phyloP scores from a whole-genome alignment of 2,797 vertebrate genomes.

The Microtus agrestis region DNA sequence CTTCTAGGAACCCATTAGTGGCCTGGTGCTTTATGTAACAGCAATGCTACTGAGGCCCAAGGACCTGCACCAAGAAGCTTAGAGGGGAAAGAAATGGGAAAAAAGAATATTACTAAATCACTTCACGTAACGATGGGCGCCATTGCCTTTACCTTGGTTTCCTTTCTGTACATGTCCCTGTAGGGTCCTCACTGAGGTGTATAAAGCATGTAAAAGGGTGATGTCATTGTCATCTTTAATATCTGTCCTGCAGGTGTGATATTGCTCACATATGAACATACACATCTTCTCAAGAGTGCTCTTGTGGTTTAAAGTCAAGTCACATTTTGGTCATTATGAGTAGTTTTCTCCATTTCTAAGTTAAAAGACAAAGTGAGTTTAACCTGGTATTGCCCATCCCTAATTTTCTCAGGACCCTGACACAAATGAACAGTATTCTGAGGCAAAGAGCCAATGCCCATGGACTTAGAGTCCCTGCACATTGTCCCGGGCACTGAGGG shows the following conservation, averaged over 20 bases:
- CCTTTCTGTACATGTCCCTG: not conserved
- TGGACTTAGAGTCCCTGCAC: not conserved
- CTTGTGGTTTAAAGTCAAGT: conserved; percentile 4
- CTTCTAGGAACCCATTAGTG: conserved; percentile 62
- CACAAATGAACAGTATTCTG: not conserved
- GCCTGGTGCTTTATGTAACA: conserved; percentile 65
- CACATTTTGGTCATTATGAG: not conserved
- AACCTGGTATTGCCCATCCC: accelerated
- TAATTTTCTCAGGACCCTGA: not conserved
- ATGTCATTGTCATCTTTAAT: conserved; percentile 7
- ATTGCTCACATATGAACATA: not conserved
- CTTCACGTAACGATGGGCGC: not conserved
- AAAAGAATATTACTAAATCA: conserved; percentile 18
- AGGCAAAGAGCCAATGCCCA: conserved; percentile 4
- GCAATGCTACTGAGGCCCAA: conserved; percentile 45
- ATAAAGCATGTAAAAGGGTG: conserved; percentile 33
- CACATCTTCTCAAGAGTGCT: not conserved
- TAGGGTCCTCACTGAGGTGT: conserved; percentile 4
- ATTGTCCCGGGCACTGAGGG: conserved; percentile 70
- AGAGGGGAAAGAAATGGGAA: not conserved
- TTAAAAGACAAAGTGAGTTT: not conserved
- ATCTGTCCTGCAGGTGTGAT: conserved; percentile 18
- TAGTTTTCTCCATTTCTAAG: not conserved
- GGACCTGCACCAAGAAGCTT: conserved; percentile 47
- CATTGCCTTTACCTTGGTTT: conserved; percentile 10